Base-by-base conservation (phyloP, 2,888 invertebrate genomes). In the Clistopyga incitator region DNA sequence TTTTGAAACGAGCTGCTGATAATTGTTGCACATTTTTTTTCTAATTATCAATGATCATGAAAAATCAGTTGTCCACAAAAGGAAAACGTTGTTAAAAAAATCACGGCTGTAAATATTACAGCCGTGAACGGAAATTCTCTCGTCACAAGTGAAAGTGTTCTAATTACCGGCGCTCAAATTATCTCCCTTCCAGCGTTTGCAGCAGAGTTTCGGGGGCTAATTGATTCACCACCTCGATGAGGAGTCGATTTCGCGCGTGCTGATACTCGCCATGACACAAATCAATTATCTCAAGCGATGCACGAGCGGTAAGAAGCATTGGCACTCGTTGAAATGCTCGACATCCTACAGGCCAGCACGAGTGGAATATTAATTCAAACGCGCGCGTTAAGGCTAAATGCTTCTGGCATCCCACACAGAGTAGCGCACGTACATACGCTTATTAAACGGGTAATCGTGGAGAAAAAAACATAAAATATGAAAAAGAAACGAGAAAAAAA, bases 161-260 rank as follows among this genome's bases (percentile, higher is more conserved):
- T 29, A 25, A 59, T 59, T 59, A 29, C n/a, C 25, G 6, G 18
- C 38, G 34, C 38, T 15, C 6, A 13, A 6, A 23, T 56, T 56
- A 3, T 25, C 29, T 29, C 56, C 8, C 56, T 59, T 29, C 0
- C 20, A 10, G 2, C 1, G 4, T 1, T 61, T n/a, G 34, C 34
- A 20, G 6, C 64, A 18, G 20, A 18, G 38, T 64, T 64, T 64
- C 64, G 64, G 64, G 42, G 20, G 64, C 42, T 64, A 64, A 64
- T 64, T 64, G 64, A 64, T 64, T 64, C 38, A 38, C 64, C 64
- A 64, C 64, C 64, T 38, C 64, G 38, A 64, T 42, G 64, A 64
- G 20, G 20, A 64, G 42, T 4, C 64, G 64, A 64, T 64, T 10
- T 38, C 64, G 64, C 64, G 38, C 42, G 64, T 64, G 64, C 38